Evolutionary conservation across 2,888 invertebrate species (phyloP).

Genomic region (Aproaerema taeniolella): DNA sequence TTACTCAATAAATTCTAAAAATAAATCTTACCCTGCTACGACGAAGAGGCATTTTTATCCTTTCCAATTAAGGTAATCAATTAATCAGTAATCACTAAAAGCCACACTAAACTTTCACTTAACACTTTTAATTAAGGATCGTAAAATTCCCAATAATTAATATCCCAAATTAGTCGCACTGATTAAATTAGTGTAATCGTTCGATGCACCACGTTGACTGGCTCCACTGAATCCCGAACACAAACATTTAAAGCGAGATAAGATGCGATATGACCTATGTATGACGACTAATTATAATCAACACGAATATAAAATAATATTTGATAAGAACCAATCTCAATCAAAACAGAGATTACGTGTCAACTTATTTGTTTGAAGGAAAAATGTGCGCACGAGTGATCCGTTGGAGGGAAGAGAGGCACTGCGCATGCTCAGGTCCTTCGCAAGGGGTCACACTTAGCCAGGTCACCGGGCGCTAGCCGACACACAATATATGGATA

Average conservation of each 20-base stretch:
- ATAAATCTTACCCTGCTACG: conserved; percentile 58
- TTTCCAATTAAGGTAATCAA: conserved; percentile 25
- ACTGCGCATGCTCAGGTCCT: conserved; percentile 34
- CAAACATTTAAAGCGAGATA: conserved; percentile 73
- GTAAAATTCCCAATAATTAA: conserved; percentile 17
- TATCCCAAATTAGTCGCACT: conserved; percentile 22
- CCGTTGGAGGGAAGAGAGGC: conserved; percentile 25
- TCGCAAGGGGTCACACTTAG: conserved; percentile 46
- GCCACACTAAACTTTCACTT: conserved; percentile 13
- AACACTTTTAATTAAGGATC: conserved; percentile 4
- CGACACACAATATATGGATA: conserved; percentile 62
- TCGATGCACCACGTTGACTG: conserved; percentile 62
- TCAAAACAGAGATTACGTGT: conserved; percentile 62
- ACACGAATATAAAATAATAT: conserved; percentile 60
- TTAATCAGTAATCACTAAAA: conserved; percentile 25
- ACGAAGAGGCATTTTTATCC: conserved; percentile 68
- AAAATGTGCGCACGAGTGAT: conserved; percentile 35
- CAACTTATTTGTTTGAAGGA: conserved; percentile 33
- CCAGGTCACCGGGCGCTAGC: conserved; percentile 50
- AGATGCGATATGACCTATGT: conserved; percentile 66
- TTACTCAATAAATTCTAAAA: no score
- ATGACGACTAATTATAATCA: conserved; percentile 64
- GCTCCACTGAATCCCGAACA: conserved; percentile 63
- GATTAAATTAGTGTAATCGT: conserved; percentile 43
- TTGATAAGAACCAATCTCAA: conserved; percentile 50